Conservation (phyloP, 2,888 invertebrate species). For the Pegoplata infirma region DNA sequence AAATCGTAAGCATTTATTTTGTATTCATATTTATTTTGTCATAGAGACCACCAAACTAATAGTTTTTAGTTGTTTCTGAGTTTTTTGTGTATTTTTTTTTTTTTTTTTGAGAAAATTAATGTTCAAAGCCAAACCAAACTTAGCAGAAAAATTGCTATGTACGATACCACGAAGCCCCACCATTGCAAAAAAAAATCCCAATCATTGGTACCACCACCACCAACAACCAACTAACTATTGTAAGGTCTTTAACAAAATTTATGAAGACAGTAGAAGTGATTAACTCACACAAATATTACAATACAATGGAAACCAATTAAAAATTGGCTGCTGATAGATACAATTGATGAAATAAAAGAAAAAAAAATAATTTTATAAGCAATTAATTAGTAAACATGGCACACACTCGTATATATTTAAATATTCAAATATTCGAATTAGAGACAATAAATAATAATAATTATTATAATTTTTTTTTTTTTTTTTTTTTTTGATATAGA, state of each 20-base stretch:
- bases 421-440: background rate
- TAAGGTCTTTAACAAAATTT: constrained; percentile 22
- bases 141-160: no score
- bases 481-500: no score
- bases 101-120: constrained; percentile 26
- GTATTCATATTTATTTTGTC: constrained; percentile 35
- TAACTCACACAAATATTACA: constrained; percentile 42
- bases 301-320: constrained; percentile 28
- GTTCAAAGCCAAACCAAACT: constrained; percentile 21
- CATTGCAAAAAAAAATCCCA: no score
- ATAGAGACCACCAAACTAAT: constrained; percentile 33
- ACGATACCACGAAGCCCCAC: background rate
- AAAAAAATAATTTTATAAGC: constrained; percentile 16
- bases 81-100: background rate
- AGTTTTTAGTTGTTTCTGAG: background rate
- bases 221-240: background rate
- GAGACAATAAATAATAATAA: background rate
- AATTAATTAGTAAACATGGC: constrained; percentile 39
- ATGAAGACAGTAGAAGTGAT: constrained; percentile 37
- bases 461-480: background rate
- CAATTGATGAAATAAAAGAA: constrained; percentile 22
- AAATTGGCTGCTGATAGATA: constrained; percentile 22
- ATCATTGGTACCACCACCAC: background rate
- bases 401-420: constrained; percentile 29
- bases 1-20: constrained; percentile 59